Percentiles rank a stretch among this genome's conserved stretches.
phyloP scores from a whole-genome alignment of 2,113 vertebrate species.

The Camelus bactrianus region DNA sequence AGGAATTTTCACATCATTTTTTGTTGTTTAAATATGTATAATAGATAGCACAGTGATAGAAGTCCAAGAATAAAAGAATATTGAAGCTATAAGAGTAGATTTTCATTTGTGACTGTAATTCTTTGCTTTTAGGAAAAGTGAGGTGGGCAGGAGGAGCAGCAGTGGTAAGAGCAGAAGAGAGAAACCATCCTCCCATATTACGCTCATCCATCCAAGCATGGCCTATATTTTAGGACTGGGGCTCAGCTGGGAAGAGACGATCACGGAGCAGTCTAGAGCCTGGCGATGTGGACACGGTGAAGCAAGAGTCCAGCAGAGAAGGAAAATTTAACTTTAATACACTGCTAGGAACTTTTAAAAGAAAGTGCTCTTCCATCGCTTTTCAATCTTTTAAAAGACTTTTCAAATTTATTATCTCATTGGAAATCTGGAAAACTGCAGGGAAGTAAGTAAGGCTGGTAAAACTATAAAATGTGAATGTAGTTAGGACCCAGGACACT shows the following conservation, averaged over 20 bases:
- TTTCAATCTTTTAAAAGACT: background rate
- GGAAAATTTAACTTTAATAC: background rate
- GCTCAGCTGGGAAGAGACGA: background rate
- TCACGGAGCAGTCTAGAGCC: background rate
- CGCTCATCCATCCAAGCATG: background rate
- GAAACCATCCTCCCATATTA: background rate
- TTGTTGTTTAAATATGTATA: constrained; percentile 30
- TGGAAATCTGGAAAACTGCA: background rate
- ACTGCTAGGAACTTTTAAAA: background rate
- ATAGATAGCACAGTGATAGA: background rate
- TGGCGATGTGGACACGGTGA: background rate
- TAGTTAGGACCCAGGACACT: background rate
- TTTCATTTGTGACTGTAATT: background rate
- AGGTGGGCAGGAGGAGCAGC: background rate
- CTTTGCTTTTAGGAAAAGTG: background rate
- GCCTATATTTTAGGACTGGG: background rate
- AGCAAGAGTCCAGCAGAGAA: background rate
- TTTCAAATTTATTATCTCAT: background rate
- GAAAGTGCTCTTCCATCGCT: background rate
- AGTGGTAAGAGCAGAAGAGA: background rate
- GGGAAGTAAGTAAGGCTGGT: background rate
- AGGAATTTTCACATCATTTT: background rate
- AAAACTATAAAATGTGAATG: background rate
- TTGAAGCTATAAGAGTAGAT: background rate
- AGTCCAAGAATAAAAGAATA: background rate